A percentile compares a stretch with the other conserved stretches of the same genome.
Conservation (phyloP, 2,797 vertebrate species). For the Esox masquinongy region DNA sequence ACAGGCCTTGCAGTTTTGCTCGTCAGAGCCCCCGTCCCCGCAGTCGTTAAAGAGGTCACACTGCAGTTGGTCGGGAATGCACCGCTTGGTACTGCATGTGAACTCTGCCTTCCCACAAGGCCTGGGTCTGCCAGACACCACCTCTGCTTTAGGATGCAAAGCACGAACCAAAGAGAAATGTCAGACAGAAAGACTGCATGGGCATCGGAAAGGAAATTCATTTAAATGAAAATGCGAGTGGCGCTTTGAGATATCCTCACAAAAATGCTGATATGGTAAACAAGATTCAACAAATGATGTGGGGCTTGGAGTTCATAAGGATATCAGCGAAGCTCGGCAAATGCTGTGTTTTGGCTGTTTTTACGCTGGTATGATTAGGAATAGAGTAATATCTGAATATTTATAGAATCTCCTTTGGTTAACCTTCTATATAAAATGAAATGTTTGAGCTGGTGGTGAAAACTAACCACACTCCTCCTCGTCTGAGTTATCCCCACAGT, state of each 20-base stretch:
- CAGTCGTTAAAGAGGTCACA: constrained; percentile 95
- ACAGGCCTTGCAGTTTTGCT: constrained; percentile 91
- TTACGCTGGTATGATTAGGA: neutral
- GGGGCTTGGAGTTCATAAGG: neutral
- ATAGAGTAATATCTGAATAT: neutral
- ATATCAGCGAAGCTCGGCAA: neutral
- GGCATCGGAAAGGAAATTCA: neutral
- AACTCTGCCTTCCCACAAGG: constrained; percentile 95
- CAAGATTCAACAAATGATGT: neutral
- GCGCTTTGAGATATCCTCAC: constrained; percentile 1
- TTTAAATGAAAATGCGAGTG: neutral
- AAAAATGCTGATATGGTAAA: neutral
- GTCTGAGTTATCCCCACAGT: constrained; percentile 95
- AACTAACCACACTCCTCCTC: constrained; percentile 90
- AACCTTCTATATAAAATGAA: neutral
- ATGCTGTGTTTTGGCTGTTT: neutral
- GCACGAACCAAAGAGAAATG: constrained; percentile 5
- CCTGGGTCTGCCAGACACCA: constrained; percentile 76
- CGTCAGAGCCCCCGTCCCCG: constrained; percentile 90
- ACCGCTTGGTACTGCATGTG: constrained; percentile 86
- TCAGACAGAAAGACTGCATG: neutral
- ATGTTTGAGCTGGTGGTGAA: neutral
- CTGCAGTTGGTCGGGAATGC: constrained; percentile 86
- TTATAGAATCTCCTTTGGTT: neutral
- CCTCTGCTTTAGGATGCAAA: constrained; percentile 71